Base-by-base conservation (phyloP, 2,888 invertebrate species). In the Diaprepes abbreviatus region DNA sequence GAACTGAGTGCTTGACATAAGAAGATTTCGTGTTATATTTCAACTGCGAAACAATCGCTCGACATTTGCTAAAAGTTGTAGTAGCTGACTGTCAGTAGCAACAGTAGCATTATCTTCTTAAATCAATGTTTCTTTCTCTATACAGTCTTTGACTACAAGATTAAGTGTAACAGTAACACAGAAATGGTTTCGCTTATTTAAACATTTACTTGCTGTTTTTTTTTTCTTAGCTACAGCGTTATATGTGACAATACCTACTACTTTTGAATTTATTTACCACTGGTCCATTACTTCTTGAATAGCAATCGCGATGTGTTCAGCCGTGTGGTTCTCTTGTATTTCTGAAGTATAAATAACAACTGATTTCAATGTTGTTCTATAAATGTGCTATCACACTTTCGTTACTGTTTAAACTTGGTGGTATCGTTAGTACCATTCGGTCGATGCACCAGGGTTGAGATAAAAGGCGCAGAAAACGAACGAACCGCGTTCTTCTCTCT, bases 81-180 rank as follows among this genome's bases (percentile, higher is more conserved):
- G n/a, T n/a, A n/a, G n/a, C n/a, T n/a, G n/a, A n/a, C n/a, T n/a
- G n/a, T n/a, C n/a, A n/a, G n/a, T n/a, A n/a, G n/a, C n/a, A n/a
- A n/a, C n/a, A n/a, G n/a, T n/a, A n/a, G n/a, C n/a, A n/a, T n/a
- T n/a, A n/a, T n/a, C n/a, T n/a, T n/a, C n/a, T n/a, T n/a, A n/a
- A 52, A 14, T 52, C 31, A 52, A 52, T 12, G 52, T 24, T 12
- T 28, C 31, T 31, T 52, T 19, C 14, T 19, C 17, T 10, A 33
- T 4, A 33, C 12, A 35, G 14, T 33, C 55, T 35, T 35, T 12
- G 10, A 14, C 31, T 12, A 17, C 19, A n/a, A 45, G 36, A 35
- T 35, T 55, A 9, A 55, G 19, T 17, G 72, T 75, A 63, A 79
- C 78, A 19, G 79, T 78, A 59, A 76, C 79, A 71, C 78, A 80